Evolutionary conservation across 2,797 vertebrate genomes (phyloP), one percentile per base, ranked within the genome.

Genomic region (Synaphobranchus kaupii): DNA sequence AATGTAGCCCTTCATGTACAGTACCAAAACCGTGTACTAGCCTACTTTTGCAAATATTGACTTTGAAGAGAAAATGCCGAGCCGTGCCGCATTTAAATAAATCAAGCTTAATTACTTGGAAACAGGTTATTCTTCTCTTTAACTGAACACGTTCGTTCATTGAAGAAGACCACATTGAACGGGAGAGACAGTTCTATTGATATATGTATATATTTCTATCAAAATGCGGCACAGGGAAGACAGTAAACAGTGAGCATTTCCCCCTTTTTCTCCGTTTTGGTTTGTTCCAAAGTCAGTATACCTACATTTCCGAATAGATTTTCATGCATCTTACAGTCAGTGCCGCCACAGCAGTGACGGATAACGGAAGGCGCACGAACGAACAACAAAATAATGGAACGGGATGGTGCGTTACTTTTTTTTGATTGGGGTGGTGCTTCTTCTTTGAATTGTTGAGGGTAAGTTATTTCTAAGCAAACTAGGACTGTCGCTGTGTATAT

Each of bases 231-330:
- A 48, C 76, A 25, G 8, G 25, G 76, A 48, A n/a, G 20, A n/a
- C 39, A 22, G 44, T 48, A 25, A 80, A 80, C 39, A 25, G 56
- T 34, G 31, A 63, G 60, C 84, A 85, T 86, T 60, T 87, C 87
- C 87, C 87, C 85, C 83, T 85, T 73, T 56, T 56, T 48, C 31
- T 63, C n/a, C 50, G 48, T 31, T 56, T 82, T 89, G 89, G 89
- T 89, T 89, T 60, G 44, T 86, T 89, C 89, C 89, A 71, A 39
- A 68, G 60, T 84, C 85, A 81, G 85, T 88, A 82, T 84, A 68
- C 78, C 83, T 54, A 63, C 48, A 56, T 54, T 56, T 83, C 83
- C 84, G 71, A 85, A 80, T 85, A 48, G 66, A 85, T 85, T 60
- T 85, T 54, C 71, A 66, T 85, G 80, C 66, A 83, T 22, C 39